These are phyloP conservation scores for Ataeniobius toweri DNA, from an alignment of 2,797 vertebrate genomes.

Conservation along the genomic window DNA sequence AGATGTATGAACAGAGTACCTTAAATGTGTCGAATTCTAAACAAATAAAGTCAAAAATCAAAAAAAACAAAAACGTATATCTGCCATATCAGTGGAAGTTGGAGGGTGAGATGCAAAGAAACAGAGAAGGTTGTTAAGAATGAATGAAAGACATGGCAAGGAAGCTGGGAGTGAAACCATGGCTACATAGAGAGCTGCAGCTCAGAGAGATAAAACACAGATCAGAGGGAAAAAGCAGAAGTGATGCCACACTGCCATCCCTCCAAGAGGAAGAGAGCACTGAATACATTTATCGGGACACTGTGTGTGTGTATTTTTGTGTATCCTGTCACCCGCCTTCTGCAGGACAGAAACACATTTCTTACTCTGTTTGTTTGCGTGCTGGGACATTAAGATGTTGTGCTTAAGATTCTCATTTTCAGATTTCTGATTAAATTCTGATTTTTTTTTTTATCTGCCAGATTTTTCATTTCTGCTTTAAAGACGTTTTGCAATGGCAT, in stretches of 20 bases:
- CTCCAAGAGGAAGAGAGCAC: not conserved
- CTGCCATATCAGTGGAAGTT: not conserved
- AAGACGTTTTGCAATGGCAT: conserved; percentile 13
- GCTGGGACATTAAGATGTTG: not conserved
- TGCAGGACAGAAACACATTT: not conserved
- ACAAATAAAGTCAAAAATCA: conserved; percentile 18
- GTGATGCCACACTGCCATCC: conserved; percentile 22
- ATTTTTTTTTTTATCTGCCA: conserved; percentile 32
- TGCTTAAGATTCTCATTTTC: not conserved
- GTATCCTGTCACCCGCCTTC: not conserved
- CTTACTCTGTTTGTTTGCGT: not conserved
- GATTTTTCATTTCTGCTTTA: not conserved
- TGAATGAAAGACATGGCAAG: conserved; percentile 31
- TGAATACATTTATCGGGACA: not conserved
- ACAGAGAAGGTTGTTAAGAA: not conserved
- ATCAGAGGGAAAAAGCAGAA: conserved; percentile 53
- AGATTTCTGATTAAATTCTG: not conserved
- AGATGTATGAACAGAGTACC: not conserved
- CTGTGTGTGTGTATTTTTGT: not conserved
- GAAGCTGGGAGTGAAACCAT: conserved; percentile 26
- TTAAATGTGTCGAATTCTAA: not conserved
- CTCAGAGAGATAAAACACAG: conserved; percentile 50
- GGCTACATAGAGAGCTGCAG: conserved; percentile 34
- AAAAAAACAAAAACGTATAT: conserved; percentile 14
- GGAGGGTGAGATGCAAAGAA: conserved; percentile 14